phyloP scores from a whole-genome alignment of 2,113 vertebrate genomes.

The Neolamprologus variostigma region DNA sequence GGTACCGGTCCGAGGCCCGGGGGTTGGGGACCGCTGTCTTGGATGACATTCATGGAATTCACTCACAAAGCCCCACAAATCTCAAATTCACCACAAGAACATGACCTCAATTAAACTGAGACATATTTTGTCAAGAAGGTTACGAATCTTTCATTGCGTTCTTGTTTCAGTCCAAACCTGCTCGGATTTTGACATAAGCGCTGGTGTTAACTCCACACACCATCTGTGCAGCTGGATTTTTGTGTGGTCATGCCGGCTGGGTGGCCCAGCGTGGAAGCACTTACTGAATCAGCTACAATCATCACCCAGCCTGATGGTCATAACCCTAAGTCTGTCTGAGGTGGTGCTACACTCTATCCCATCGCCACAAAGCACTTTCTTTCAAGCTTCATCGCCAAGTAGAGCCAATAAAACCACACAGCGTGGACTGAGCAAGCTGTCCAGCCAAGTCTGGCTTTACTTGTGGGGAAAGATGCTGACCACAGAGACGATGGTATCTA shows the following conservation, averaged over 20 bases:
- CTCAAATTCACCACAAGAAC: constrained; percentile 16
- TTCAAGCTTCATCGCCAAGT: constrained; percentile 17
- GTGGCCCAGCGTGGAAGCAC: constrained; percentile 45
- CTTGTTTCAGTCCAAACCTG: background rate
- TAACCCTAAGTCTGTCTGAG: background rate
- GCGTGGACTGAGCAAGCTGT: background rate
- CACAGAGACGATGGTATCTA: background rate
- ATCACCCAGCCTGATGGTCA: background rate
- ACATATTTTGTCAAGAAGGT: constrained; percentile 1
- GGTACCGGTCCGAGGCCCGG: too few species aligned
- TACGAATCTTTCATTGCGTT: constrained; percentile 16
- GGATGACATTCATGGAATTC: background rate
- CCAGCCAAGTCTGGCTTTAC: background rate
- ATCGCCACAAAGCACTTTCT: constrained; percentile 8
- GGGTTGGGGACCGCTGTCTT: background rate
- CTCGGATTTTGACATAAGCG: background rate
- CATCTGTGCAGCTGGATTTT: constrained; percentile 33
- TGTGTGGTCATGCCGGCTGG: constrained; percentile 36
- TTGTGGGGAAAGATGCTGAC: background rate
- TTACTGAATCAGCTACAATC: constrained; percentile 59
- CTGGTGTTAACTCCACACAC: background rate
- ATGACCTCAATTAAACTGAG: constrained; percentile 13
- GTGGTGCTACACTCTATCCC: background rate
- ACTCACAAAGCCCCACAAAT: background rate
- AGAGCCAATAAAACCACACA: constrained; percentile 38